Evolutionary conservation across 2,888 invertebrate genomes (phyloP).

Genomic region (Belgica antarctica): DNA sequence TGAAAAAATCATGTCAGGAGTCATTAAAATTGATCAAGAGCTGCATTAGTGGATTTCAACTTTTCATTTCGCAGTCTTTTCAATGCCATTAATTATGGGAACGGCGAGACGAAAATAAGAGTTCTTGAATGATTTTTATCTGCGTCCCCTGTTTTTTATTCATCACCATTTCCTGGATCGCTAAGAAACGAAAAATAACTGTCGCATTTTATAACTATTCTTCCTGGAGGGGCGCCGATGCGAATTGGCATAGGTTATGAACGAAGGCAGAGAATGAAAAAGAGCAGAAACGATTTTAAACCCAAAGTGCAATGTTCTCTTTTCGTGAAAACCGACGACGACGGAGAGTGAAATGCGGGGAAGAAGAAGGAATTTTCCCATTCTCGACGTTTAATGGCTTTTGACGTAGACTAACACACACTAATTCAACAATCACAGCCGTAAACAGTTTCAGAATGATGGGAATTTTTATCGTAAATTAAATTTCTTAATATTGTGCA

Average conservation of each 20-base stretch:
- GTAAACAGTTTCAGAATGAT: background rate
- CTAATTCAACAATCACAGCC: background rate
- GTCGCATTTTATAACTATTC: background rate
- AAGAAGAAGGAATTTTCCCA: constrained; percentile 22
- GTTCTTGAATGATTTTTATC: background rate
- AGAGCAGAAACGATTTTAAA: constrained; percentile 1
- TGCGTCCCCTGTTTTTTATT: background rate
- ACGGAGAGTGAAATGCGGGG: background rate
- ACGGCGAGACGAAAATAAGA: background rate
- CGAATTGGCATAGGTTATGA: constrained; percentile 49
- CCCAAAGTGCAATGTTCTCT: constrained; percentile 35
- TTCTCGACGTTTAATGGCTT: constrained; percentile 9
- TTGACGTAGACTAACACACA: background rate
- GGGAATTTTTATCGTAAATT: background rate
- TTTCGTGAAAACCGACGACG: too few species aligned
- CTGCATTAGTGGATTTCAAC: background rate
- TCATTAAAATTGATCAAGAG: background rate
- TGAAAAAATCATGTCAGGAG: too few species aligned
- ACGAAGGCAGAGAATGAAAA: background rate
- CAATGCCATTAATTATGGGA: constrained; percentile 6
- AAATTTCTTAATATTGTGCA: constrained; percentile 14
- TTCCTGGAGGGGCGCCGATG: constrained; percentile 47
- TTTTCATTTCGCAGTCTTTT: background rate
- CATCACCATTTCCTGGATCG: background rate
- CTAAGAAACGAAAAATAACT: background rate